Conservation (phyloP, 2,113 vertebrate species). For the Nycticryphes semicollaris region DNA sequence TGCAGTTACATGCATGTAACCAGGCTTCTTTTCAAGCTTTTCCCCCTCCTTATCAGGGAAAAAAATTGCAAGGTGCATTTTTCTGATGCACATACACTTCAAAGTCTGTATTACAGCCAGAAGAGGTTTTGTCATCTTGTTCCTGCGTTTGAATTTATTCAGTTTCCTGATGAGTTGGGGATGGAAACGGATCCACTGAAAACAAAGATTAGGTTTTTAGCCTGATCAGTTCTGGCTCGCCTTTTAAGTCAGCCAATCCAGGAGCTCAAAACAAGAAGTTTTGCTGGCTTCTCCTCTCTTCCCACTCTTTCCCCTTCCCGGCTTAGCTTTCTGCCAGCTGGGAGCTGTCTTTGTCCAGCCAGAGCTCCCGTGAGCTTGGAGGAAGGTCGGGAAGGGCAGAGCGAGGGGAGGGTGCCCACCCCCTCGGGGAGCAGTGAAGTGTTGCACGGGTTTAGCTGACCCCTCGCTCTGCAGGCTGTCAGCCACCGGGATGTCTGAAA, state of each 20-base stretch:
- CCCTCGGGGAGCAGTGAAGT: accelerated
- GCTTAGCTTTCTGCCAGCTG: background rate
- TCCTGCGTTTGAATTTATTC: background rate
- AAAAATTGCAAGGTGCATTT: background rate
- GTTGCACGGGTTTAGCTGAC: background rate
- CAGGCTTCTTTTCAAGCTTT: background rate
- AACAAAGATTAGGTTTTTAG: background rate
- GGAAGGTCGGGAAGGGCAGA: background rate
- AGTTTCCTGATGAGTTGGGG: background rate
- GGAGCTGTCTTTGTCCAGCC: background rate
- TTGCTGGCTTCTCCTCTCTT: background rate
- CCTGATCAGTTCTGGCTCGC: background rate
- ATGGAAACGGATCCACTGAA: background rate
- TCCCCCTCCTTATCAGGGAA: background rate
- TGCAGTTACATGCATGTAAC: background rate
- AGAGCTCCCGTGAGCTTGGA: background rate
- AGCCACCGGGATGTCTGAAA: too few relatives aligned
- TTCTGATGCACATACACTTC: background rate
- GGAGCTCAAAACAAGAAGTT: background rate
- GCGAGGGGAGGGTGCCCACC: accelerated
- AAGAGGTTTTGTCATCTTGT: background rate
- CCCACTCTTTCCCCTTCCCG: background rate
- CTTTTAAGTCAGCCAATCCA: background rate
- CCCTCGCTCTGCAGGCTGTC: background rate
- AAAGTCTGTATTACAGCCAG: too few relatives aligned